These are phyloP conservation scores for Coelinius sp. DNA, from an alignment of 2,888 invertebrate species.

Conservation along the genomic window DNA sequence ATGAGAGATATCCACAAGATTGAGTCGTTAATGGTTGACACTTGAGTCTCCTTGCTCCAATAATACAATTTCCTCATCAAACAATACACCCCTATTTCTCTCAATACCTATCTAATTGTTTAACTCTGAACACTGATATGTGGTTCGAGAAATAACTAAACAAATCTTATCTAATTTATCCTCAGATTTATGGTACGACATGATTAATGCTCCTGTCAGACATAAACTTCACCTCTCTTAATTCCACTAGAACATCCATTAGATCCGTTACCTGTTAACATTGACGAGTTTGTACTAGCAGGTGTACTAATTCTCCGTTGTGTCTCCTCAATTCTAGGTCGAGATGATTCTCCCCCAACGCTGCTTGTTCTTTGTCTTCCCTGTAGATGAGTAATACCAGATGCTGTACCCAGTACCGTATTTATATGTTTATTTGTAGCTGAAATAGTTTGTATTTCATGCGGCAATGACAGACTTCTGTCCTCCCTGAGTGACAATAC, in stretches of 20 bases:
- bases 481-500: constrained; percentile 58
- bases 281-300: constrained; percentile 56
- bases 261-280: constrained; percentile 43
- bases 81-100: neutral
- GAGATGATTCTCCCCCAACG: constrained; percentile 55
- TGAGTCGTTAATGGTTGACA: neutral
- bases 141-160: neutral
- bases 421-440: constrained; percentile 51
- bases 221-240: constrained; percentile 75
- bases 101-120: neutral
- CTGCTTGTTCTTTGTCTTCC: constrained; percentile 62
- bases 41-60: neutral
- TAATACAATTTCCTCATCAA: neutral
- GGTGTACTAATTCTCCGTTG: constrained; percentile 72
- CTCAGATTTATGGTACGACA: neutral
- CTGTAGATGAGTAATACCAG: constrained; percentile 28
- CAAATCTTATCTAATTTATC: neutral
- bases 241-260: constrained; percentile 40
- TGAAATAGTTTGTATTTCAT: constrained; percentile 56
- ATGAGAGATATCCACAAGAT: neutral
- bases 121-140: neutral
- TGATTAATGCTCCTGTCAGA: constrained; percentile 63
- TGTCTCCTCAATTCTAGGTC: constrained; percentile 50
- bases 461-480: constrained; percentile 65
- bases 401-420: constrained; percentile 29